A percentile compares a stretch with the other conserved stretches of the same genome.
Evolutionary conservation across 1,140 invertebrate species (phyloP).

Genomic region (Adelges cooleyi): DNA sequence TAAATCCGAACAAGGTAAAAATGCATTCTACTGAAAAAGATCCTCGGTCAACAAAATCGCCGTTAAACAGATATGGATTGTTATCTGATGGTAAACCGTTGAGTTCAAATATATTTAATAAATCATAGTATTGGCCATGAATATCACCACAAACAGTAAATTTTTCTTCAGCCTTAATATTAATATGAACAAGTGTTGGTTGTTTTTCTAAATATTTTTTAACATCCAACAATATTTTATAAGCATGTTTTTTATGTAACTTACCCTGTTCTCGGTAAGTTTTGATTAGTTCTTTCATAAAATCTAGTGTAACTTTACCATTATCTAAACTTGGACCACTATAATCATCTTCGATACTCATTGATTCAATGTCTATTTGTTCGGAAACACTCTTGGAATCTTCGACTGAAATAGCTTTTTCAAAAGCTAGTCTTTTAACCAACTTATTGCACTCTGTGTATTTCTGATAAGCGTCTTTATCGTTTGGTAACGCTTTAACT

Average conservation of each 20-base stretch:
- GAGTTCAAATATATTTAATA: slow-evolving; percentile 94
- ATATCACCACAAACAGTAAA: slow-evolving; percentile 99
- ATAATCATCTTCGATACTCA: slow-evolving; percentile 93
- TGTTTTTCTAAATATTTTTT: slow-evolving; percentile 72
- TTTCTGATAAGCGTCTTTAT: slow-evolving; percentile 90
- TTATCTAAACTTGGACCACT: slow-evolving; percentile 80
- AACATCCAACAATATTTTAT: slow-evolving; percentile 88
- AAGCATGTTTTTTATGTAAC: slow-evolving; percentile 94
- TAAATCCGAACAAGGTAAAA: slow-evolving; percentile 93
- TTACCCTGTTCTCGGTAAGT: slow-evolving; percentile 86
- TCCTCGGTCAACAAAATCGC: slow-evolving; percentile 98
- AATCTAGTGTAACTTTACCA: slow-evolving; percentile 72
- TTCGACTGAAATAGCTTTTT: slow-evolving; percentile 92
- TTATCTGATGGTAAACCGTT: slow-evolving; percentile 88
- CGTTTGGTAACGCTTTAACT: slow-evolving; percentile 76
- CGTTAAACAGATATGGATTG: slow-evolving; percentile 98
- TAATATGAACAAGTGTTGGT: slow-evolving; percentile 81
- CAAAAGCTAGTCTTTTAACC: slow-evolving; percentile 86
- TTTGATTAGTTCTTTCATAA: slow-evolving; percentile 77
- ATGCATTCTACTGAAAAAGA: slow-evolving; percentile 99
- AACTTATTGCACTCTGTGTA: slow-evolving; percentile 93
- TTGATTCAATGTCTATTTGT: slow-evolving; percentile 73
- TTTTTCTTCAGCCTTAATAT: slow-evolving; percentile 74
- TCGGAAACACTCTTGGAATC: slow-evolving; percentile 78
- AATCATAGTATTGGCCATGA: slow-evolving; percentile 97